Evolutionary conservation across 2,888 invertebrate genomes (phyloP).

Genomic region (Phoenoteleia sp.): DNA sequence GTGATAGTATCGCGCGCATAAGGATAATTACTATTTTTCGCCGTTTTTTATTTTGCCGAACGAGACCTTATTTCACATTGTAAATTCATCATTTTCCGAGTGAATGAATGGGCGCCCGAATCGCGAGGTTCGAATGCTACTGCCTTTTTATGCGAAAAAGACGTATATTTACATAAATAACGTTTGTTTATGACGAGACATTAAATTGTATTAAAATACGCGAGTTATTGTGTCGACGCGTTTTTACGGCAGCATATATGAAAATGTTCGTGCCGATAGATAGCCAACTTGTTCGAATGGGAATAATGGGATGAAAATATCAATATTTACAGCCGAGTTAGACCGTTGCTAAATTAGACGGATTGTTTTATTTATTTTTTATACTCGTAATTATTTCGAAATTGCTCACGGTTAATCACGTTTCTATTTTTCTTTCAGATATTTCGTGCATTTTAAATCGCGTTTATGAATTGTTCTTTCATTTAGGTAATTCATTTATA

Average conservation of each 20-base stretch:
- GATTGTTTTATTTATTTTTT: too few species aligned
- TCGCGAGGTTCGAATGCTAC: conserved; percentile 23
- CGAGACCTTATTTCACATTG: conserved; percentile 58
- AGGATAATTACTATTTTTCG: conserved; percentile 64
- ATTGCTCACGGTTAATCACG: too few species aligned
- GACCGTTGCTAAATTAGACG: too few species aligned
- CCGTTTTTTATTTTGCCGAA: conserved; percentile 33
- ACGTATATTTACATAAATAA: conserved; percentile 42
- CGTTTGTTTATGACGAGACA: conserved; percentile 53
- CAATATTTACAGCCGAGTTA: conserved; percentile 22
- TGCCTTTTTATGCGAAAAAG: conserved; percentile 30
- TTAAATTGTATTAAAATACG: conserved; percentile 44
- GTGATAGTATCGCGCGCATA: too few species aligned
- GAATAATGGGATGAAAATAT: neutral
- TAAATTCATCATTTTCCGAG: conserved; percentile 41
- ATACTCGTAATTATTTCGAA: too few species aligned
- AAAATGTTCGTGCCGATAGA: conserved; percentile 25
- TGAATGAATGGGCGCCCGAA: conserved; percentile 10
- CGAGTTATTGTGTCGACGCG: conserved; percentile 38
- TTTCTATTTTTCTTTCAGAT: too few species aligned
- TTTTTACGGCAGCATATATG: conserved; percentile 21
- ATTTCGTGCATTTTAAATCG: too few species aligned
- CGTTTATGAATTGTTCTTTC: too few species aligned
- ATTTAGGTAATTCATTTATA: too few species aligned
- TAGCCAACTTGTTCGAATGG: conserved; percentile 8